These are phyloP conservation scores for Leptoclinus maculatus DNA, from an alignment of 2,797 vertebrate species.

Conservation along the genomic window DNA sequence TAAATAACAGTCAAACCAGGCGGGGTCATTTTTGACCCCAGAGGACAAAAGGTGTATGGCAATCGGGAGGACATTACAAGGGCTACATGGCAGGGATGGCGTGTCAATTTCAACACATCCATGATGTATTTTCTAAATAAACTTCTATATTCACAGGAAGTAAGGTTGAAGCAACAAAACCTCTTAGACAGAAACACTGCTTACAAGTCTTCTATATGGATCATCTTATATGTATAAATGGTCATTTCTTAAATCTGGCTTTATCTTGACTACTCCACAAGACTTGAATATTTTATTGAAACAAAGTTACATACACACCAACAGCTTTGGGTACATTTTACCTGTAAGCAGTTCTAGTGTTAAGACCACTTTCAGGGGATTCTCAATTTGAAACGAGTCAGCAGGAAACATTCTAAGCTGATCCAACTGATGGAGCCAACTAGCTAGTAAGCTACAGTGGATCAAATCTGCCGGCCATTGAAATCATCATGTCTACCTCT, in stretches of 20 bases:
- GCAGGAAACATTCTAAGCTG: not conserved
- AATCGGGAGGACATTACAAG: too few species aligned
- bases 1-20: too few species aligned
- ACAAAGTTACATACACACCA: too few species aligned
- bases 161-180: not conserved
- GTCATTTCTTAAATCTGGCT: not conserved
- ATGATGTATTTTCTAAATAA: not conserved
- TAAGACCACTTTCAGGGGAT: not conserved
- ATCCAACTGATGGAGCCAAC: not conserved
- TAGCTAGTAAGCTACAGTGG: not conserved
- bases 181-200: not conserved
- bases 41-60: too few species aligned
- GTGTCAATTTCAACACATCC: not conserved
- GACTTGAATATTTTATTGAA: too few species aligned
- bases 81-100: not conserved
- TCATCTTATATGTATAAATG: not conserved
- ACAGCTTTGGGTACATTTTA: too few species aligned
- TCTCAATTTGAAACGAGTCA: not conserved
- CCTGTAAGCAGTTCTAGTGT: too few species aligned
- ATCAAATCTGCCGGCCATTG: too few species aligned
- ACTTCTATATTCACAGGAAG: not conserved
- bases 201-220: not conserved
- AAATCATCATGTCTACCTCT: not conserved
- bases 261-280: not conserved
- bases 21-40: too few species aligned